Evolutionary conservation across 2,113 vertebrate genomes (phyloP), one percentile per base, ranked within the genome.

Genomic region (Pogona vitticeps): DNA sequence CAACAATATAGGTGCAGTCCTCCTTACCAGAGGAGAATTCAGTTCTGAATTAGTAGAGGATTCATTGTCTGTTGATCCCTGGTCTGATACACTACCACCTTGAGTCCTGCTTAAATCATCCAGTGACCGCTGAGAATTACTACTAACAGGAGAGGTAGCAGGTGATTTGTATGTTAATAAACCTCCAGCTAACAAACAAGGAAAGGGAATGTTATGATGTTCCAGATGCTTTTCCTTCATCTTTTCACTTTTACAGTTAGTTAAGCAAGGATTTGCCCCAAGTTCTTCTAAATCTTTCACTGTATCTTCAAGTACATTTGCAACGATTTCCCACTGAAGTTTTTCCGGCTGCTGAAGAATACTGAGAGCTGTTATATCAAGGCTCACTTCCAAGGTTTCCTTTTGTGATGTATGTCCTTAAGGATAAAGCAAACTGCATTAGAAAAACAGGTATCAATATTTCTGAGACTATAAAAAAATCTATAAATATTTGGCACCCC

Each of bases 201-300:
- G 98, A 93, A 99, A 99, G 94, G 99, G 99, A 99, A 99, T 99
- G 98, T 98, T 99, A 93, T 99, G 99, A 90, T 98, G 98, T 93
- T 99, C 98, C 59, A 97, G 89, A 83, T 96, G 96, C 92, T 98
- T 98, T 90, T 99, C 99, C 96, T 99, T 99, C 88, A 97, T 95
- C 96, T 98, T 99, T 91, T 98, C 97, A 91, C 96, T 96, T 95
- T 99, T 99, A 90, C 97, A 95, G 95, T 97, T 97, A 94, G 97
- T 95, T 92, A 98, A 90, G 72, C 98, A 97, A 72, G 98, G 97
- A 90, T 99, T 99, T 90, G 97, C 98, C 23, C 98, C 98, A 92
- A 99, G 97, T 94, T 99, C 99, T 96, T 99, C 99, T 67, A 99
- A 96, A 94, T 99, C 98, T 94, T 99, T 99, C 89, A 99, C 98